These are phyloP conservation scores for Selenia dentaria DNA, from an alignment of 2,888 invertebrate genomes.

Conservation along the genomic window DNA sequence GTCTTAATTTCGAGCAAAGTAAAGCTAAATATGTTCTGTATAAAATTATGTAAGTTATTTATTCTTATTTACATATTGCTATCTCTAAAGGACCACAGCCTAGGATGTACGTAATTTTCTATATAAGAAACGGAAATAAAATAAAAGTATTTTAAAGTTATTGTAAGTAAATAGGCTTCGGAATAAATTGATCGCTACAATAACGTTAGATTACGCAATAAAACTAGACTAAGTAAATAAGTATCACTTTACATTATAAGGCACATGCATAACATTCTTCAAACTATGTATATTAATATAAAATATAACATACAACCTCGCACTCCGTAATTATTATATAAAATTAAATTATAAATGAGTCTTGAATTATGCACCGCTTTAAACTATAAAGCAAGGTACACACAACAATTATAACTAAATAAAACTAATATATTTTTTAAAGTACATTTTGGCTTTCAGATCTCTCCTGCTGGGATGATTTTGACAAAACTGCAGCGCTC, in stretches of 20 bases:
- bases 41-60: too few relatives aligned
- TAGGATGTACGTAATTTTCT: slow-evolving; percentile 48
- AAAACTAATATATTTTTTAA: slow-evolving; percentile 40
- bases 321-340: slow-evolving; percentile 48
- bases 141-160: slow-evolving; percentile 2
- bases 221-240: slow-evolving; percentile 35
- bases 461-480: slow-evolving; percentile 44
- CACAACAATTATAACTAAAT: slow-evolving; percentile 18
- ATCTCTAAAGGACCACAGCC: slow-evolving; percentile 55
- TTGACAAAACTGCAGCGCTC: slow-evolving; percentile 55
- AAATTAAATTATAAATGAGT: slow-evolving; percentile 44
- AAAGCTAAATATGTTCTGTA: too few relatives aligned
- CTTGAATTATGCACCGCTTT: slow-evolving; percentile 58
- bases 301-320: slow-evolving; percentile 43
- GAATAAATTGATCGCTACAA: slow-evolving; percentile 7
- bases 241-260: slow-evolving; percentile 63
- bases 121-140: slow-evolving; percentile 1
- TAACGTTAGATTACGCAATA: slow-evolving; percentile 26
- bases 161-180: slow-evolving; percentile 3
- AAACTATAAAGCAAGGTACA: slow-evolving; percentile 47
- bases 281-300: slow-evolving; percentile 26
- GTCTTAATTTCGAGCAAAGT: too few relatives aligned
- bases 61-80: slow-evolving; percentile 26
- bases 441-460: slow-evolving; percentile 67
- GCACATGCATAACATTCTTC: slow-evolving; percentile 54